Percentiles rank a stretch among this genome's conserved stretches.
phyloP scores from a whole-genome alignment of 2,888 invertebrate genomes.

The Craniophora ligustri region DNA sequence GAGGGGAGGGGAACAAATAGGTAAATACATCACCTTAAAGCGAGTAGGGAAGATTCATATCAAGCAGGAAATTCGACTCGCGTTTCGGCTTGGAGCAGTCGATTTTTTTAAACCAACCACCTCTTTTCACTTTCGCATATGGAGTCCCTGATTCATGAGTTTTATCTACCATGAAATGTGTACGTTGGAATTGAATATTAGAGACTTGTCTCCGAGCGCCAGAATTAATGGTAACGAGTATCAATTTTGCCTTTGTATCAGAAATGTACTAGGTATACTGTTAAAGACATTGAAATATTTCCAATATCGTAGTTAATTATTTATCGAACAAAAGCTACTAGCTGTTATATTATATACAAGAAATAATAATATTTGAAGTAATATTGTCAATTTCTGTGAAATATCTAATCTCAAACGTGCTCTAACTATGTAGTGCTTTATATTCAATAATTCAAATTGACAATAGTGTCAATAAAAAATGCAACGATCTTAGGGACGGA shows the following conservation, averaged over 20 bases:
- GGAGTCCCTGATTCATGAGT: conserved; percentile 87
- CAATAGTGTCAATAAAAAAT: conserved; percentile 69
- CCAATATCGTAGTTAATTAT: background rate
- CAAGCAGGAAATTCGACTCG: conserved; percentile 86
- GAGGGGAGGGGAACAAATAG: conserved; percentile 82
- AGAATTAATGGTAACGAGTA: conserved; percentile 74
- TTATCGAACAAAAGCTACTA: background rate
- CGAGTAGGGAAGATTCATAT: conserved; percentile 88
- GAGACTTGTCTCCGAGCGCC: conserved; percentile 70
- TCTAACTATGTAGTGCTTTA: too few species aligned
- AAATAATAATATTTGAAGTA: too few species aligned
- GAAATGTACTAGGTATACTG: conserved; percentile 17
- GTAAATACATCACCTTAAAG: conserved; percentile 88
- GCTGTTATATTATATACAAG: too few species aligned
- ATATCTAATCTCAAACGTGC: too few species aligned
- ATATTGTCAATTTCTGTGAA: too few species aligned
- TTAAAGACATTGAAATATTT: conserved; percentile 12
- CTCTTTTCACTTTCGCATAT: conserved; percentile 82
- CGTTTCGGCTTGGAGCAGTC: conserved; percentile 76
- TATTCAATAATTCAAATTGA: conserved; percentile 56
- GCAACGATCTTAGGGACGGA: conserved; percentile 69
- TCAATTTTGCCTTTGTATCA: conserved; percentile 49
- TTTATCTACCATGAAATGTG: conserved; percentile 87
- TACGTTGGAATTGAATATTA: conserved; percentile 83
- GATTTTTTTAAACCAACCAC: conserved; percentile 82